phyloP scores from a whole-genome alignment of 2,113 vertebrate genomes.

The Daphoenositta chrysoptera region DNA sequence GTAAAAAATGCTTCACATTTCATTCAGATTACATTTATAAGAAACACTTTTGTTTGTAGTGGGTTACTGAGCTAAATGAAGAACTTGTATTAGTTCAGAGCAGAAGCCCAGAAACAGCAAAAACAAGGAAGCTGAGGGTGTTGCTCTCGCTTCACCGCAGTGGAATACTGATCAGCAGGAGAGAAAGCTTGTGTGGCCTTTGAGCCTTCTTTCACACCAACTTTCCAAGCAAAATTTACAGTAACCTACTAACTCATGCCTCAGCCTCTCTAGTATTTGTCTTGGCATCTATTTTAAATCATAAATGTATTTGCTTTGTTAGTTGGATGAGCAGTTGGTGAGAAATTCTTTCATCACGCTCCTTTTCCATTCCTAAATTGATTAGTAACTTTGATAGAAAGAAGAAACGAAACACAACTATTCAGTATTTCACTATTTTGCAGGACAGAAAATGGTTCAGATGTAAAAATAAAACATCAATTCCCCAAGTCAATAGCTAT shows the following conservation, averaged over 20 bases:
- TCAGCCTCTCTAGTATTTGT: not conserved
- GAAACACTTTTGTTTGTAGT: not conserved
- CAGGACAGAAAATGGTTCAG: not conserved
- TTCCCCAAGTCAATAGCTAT: not conserved
- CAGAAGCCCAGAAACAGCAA: not conserved
- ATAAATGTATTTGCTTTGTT: not conserved
- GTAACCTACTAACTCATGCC: not conserved
- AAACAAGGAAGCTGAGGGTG: not conserved
- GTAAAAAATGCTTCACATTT: not conserved
- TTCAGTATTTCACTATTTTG: not conserved
- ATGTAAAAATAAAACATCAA: not conserved
- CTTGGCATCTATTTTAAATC: not conserved
- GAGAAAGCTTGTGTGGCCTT: not conserved
- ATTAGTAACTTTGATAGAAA: not conserved
- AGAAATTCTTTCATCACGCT: not conserved
- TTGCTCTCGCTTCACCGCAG: not conserved
- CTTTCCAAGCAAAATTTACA: not conserved
- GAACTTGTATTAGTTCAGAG: not conserved
- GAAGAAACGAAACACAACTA: not conserved
- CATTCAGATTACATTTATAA: not conserved
- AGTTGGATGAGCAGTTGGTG: not conserved
- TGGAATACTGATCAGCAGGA: not conserved
- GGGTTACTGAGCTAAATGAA: not conserved
- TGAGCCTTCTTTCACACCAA: not conserved
- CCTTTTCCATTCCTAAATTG: not conserved